These are phyloP conservation scores for Gerris buenoi DNA, from an alignment of 1,140 invertebrate species.

Conservation along the genomic window DNA sequence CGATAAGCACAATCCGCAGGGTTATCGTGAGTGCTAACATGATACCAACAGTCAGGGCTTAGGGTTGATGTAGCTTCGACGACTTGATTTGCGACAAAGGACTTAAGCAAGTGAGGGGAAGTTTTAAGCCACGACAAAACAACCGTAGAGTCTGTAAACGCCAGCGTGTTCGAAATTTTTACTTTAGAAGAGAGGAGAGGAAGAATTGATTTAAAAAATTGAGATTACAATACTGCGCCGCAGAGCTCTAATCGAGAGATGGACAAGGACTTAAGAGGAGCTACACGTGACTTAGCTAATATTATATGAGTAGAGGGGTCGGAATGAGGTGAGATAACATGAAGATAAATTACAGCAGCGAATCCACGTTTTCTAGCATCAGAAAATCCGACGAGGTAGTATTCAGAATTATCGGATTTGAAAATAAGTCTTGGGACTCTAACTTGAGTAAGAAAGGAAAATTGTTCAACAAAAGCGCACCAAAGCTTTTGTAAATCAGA, in stretches of 20 bases:
- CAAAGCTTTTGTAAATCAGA: neutral
- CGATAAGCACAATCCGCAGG: neutral
- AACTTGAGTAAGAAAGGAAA: neutral
- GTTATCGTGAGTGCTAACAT: neutral
- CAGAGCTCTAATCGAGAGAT: neutral
- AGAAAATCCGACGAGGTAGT: constrained; percentile 24
- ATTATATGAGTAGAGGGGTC: neutral
- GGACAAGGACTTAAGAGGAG: neutral
- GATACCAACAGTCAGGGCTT: neutral
- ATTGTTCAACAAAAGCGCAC: neutral
- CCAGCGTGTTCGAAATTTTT: constrained; percentile 29
- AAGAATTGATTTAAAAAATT: neutral
- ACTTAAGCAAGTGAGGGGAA: neutral
- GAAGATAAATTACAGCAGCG: constrained; percentile 22
- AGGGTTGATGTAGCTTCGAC: neutral
- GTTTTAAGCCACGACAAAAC: neutral
- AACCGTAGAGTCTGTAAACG: constrained; percentile 23
- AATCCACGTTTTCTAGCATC: constrained; percentile 24
- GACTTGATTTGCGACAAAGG: neutral
- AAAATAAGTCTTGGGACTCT: neutral
- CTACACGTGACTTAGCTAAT: neutral
- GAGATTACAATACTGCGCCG: neutral
- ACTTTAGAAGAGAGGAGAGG: constrained; percentile 28
- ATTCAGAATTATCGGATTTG: neutral
- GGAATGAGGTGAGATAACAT: neutral